phyloP scores from a whole-genome alignment of 2,888 invertebrate genomes.

The Latrodectus elegans region DNA sequence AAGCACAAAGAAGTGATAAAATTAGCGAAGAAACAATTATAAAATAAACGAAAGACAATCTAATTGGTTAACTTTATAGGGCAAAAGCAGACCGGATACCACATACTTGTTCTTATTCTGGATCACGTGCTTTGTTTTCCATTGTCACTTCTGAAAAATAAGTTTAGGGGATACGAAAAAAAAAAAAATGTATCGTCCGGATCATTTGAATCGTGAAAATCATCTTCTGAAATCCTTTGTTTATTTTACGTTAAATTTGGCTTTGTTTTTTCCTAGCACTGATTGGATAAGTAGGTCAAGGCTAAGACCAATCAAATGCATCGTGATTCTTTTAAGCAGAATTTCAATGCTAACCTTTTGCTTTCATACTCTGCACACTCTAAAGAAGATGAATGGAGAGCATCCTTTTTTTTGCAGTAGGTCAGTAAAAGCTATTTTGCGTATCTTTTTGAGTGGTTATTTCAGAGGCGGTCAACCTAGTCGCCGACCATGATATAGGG shows the following conservation, averaged over 20 bases:
- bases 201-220: conserved; percentile 21
- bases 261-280: conserved; percentile 26
- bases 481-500: too few relatives aligned
- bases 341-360: not conserved
- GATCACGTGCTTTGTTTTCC: conserved; percentile 13
- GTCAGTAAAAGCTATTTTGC: not conserved
- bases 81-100: conserved; percentile 15
- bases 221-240: conserved; percentile 26
- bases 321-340: not conserved
- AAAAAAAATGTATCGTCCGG: conserved; percentile 4
- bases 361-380: not conserved
- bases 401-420: not conserved
- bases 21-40: not conserved
- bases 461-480: too few relatives aligned
- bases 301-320: conserved; percentile 9
- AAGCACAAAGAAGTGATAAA: not conserved
- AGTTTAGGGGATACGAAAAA: not conserved
- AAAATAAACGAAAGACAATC: not conserved
- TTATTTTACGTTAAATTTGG: conserved; percentile 26
- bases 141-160: not conserved
- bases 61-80: conserved; percentile 7
- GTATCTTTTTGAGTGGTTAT: not conserved
- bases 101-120: conserved; percentile 18
- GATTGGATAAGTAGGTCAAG: conserved; percentile 54
- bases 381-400: conserved; percentile 2